Conservation (phyloP, 92 coral and sea anemone genomes). For the Epizoanthus illoricatus region DNA sequence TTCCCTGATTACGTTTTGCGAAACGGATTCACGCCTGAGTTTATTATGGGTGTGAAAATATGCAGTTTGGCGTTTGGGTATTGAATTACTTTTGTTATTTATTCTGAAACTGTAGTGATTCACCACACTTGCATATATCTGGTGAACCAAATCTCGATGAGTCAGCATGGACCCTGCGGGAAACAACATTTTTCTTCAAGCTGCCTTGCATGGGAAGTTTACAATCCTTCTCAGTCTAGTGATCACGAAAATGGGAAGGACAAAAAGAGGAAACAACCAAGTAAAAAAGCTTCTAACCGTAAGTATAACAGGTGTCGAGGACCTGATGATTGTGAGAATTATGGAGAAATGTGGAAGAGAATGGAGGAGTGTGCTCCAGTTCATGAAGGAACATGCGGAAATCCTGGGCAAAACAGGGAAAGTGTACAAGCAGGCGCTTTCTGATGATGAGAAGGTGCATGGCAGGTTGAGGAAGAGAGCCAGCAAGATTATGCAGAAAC, state of each 20-base stretch:
- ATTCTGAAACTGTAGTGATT: too few species aligned
- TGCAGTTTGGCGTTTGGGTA: background rate
- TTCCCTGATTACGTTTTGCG: too few species aligned
- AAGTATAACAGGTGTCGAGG: slow-evolving; percentile 2
- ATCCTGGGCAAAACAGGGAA: slow-evolving; percentile 14
- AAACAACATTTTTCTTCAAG: slow-evolving; percentile 10
- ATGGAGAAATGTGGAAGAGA: slow-evolving; percentile 32
- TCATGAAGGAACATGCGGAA: slow-evolving; percentile 35
- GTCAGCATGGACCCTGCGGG: background rate
- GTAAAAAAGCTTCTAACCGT: slow-evolving; percentile 4
- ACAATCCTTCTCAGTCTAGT: background rate
- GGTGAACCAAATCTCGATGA: background rate
- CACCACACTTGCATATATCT: background rate
- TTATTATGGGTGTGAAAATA: slow-evolving; percentile 5
- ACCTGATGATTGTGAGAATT: slow-evolving; percentile 6
- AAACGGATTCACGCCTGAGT: background rate
- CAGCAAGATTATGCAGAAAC: background rate
- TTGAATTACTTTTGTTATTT: too few species aligned
- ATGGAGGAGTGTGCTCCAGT: slow-evolving; percentile 31
- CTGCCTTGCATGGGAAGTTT: background rate
- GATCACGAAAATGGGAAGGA: background rate
- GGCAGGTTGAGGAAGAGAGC: slow-evolving; percentile 25
- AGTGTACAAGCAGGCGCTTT: slow-evolving; percentile 1
- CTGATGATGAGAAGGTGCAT: slow-evolving; percentile 16
- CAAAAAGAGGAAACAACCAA: slow-evolving; percentile 2